Evolutionary conservation across 2,797 vertebrate species (phyloP).

Genomic region (Mormyrus hasselquistii): DNA sequence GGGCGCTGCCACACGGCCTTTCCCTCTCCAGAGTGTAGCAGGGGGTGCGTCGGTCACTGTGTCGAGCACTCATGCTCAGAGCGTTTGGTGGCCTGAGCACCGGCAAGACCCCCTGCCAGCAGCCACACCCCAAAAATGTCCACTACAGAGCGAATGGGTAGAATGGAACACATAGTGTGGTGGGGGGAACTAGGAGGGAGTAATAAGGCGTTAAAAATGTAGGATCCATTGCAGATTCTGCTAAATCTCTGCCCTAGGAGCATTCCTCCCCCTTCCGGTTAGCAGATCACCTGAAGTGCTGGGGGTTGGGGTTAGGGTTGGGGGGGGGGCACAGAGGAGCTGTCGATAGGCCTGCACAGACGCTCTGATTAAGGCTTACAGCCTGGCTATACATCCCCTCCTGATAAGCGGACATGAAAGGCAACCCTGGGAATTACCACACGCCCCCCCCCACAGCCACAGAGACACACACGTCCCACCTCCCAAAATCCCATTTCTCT

Average conservation of each 20-base stretch:
- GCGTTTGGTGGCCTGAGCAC: not conserved
- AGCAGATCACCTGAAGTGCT: constrained; percentile 57
- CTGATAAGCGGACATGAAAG: constrained; percentile 60
- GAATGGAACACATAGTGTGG: not conserved
- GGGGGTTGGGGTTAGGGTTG: not conserved
- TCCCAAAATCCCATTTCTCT: constrained; percentile 31
- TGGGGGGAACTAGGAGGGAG: not conserved
- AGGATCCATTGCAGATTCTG: constrained; percentile 17
- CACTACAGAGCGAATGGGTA: constrained; percentile 35
- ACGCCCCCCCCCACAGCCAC: constrained; percentile 27
- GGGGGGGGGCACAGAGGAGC: constrained; percentile 14
- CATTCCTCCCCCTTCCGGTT: constrained; percentile 43
- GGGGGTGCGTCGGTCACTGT: not conserved
- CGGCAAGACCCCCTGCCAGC: not conserved
- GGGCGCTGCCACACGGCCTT: not conserved
- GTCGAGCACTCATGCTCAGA: not conserved
- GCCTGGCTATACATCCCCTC: constrained; percentile 54
- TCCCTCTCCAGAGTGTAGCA: not conserved
- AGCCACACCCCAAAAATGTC: not conserved
- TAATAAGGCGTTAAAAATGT: constrained; percentile 6
- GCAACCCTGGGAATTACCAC: constrained; percentile 49
- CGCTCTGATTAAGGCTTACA: constrained; percentile 56
- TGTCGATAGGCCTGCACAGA: constrained; percentile 38
- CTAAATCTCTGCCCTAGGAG: constrained; percentile 39
- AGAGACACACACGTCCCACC: constrained; percentile 36